Percentiles rank a stretch among this genome's conserved stretches.
These are phyloP conservation scores for Zapornia atra DNA, from an alignment of 2,113 vertebrate genomes.

Conservation along the genomic window DNA sequence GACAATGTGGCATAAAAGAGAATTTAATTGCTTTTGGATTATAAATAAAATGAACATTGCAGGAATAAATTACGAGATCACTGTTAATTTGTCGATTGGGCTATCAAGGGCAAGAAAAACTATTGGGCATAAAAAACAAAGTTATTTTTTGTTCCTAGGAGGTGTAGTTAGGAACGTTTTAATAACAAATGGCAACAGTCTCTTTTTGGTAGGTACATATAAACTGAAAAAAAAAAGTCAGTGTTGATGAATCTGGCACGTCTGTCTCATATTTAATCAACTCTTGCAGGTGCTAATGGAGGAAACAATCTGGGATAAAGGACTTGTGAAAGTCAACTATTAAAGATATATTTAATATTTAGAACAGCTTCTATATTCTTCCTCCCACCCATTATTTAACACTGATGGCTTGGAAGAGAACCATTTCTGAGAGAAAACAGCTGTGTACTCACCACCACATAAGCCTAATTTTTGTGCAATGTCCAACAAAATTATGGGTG, in stretches of 20 bases:
- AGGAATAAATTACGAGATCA: slow-evolving; percentile 73
- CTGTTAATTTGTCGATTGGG: slow-evolving; percentile 68
- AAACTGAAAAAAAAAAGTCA: slow-evolving; percentile 38
- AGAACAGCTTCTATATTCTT: slow-evolving; percentile 12
- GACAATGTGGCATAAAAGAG: slow-evolving; percentile 76
- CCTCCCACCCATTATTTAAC: neutral
- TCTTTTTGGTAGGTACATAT: slow-evolving; percentile 41
- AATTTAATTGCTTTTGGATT: slow-evolving; percentile 80
- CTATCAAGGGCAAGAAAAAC: slow-evolving; percentile 76
- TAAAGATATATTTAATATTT: slow-evolving; percentile 47
- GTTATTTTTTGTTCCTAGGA: slow-evolving; percentile 61
- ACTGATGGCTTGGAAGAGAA: neutral
- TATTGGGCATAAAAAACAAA: slow-evolving; percentile 12
- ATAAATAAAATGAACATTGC: slow-evolving; percentile 76
- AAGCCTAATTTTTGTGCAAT: neutral
- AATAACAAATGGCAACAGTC: slow-evolving; percentile 73
- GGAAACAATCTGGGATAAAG: slow-evolving; percentile 62
- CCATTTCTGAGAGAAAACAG: neutral
- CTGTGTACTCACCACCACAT: neutral
- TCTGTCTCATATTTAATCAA: slow-evolving; percentile 72
- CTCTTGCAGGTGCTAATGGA: slow-evolving; percentile 66
- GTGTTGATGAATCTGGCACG: slow-evolving; percentile 60
- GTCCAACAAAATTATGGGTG: neutral
- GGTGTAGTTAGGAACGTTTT: slow-evolving; percentile 37
- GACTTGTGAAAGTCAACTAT: slow-evolving; percentile 75